A percentile compares a stretch with the other conserved stretches of the same genome.
These are phyloP conservation scores for Marmota monax DNA, from an alignment of 2,113 vertebrate genomes.

Conservation along the genomic window DNA sequence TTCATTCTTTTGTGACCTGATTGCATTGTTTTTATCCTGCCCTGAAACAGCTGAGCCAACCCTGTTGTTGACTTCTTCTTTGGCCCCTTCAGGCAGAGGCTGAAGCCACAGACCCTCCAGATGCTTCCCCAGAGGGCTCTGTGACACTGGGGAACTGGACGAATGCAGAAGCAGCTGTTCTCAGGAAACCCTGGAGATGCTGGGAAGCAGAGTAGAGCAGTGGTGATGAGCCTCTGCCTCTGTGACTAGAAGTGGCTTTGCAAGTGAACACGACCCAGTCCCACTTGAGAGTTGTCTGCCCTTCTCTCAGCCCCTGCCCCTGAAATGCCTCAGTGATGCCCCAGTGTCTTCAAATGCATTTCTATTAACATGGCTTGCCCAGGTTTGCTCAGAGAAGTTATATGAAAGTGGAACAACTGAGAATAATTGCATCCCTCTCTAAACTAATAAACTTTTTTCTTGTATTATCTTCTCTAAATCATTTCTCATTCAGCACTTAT, in stretches of 20 bases:
- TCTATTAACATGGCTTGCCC: neutral
- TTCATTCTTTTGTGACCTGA: neutral
- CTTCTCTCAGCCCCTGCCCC: neutral
- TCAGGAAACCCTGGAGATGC: neutral
- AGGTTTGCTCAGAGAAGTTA: neutral
- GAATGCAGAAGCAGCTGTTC: neutral
- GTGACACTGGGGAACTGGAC: too few species aligned
- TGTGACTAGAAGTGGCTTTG: neutral
- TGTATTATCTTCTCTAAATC: neutral
- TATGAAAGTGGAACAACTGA: neutral
- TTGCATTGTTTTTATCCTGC: neutral
- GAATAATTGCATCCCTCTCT: neutral
- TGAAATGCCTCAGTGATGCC: neutral
- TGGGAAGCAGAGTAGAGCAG: neutral
- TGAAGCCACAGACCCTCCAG: neutral
- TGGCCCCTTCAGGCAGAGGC: neutral
- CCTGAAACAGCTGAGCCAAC: neutral
- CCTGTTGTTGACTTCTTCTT: neutral
- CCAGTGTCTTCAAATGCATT: neutral
- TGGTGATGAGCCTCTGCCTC: neutral
- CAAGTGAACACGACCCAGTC: too few species aligned
- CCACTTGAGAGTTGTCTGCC: neutral
- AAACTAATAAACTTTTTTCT: neutral
- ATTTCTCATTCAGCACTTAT: neutral
- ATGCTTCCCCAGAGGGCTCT: neutral